Conservation (phyloP, 2,888 invertebrate genomes). For the Trichogramma dendrolimi region DNA sequence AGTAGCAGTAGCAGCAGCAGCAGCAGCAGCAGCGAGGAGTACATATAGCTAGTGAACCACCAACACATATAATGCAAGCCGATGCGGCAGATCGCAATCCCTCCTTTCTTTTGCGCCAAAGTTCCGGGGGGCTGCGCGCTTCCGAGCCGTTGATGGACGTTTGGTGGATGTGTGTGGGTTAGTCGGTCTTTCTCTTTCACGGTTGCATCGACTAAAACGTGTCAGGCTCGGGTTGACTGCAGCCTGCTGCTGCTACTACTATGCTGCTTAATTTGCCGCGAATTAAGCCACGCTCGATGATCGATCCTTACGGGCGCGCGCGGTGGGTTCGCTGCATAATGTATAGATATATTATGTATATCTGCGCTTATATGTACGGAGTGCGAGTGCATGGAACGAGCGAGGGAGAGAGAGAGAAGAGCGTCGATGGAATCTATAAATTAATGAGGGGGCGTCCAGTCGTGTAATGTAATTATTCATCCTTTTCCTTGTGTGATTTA, state of each 20-base stretch:
- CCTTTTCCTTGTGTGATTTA: too few species aligned
- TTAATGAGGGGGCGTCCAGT: slow-evolving; percentile 14
- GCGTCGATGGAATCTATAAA: slow-evolving; percentile 7
- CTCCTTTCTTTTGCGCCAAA: slow-evolving; percentile 7
- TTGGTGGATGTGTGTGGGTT: background rate
- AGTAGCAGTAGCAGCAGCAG: too few species aligned
- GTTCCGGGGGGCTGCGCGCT: background rate
- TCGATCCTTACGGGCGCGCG: slow-evolving; percentile 19
- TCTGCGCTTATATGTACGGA: too few species aligned
- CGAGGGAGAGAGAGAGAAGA: too few species aligned
- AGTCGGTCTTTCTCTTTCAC: background rate
- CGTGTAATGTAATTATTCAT: background rate
- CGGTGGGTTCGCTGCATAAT: background rate
- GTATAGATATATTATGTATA: too few species aligned
- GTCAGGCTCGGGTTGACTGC: background rate
- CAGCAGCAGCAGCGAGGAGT: too few species aligned
- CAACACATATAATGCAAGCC: too few species aligned
- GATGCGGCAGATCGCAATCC: too few species aligned
- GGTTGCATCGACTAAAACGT: too few species aligned
- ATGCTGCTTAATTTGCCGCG: slow-evolving; percentile 21
- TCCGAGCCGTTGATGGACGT: background rate
- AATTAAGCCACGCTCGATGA: slow-evolving; percentile 23
- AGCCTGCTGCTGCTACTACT: too few species aligned
- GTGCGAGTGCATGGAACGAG: too few species aligned
- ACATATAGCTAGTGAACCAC: too few species aligned